A percentile compares a stretch with the other conserved stretches of the same genome.
phyloP scores from a whole-genome alignment of 1,140 invertebrate species.

The Drosophila mauritiana region DNA sequence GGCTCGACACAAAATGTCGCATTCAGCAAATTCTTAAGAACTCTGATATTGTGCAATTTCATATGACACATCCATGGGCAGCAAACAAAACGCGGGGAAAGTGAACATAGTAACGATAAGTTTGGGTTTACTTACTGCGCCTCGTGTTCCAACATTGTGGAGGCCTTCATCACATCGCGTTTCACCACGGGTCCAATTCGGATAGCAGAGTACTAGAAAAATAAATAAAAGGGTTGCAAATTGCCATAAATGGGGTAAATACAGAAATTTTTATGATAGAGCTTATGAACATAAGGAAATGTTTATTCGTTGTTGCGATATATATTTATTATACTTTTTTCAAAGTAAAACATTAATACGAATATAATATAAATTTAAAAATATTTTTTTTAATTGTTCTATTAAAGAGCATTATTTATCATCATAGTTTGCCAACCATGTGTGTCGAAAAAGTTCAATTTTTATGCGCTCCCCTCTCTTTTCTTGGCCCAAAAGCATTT shows the following conservation, averaged over 20 bases:
- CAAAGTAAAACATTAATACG: too few relatives aligned
- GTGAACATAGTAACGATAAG: conserved; percentile 13
- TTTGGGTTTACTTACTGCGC: conserved; percentile 92
- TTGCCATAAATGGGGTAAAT: background rate
- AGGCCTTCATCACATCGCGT: conserved; percentile 99
- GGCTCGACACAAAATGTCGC: conserved; percentile 17
- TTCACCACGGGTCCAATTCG: conserved; percentile 99
- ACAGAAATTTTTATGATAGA: too few relatives aligned
- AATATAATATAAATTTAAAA: too few relatives aligned
- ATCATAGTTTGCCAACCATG: conserved; percentile 21
- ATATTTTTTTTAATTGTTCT: too few relatives aligned
- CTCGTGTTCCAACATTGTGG: conserved; percentile 99
- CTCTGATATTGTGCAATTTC: conserved; percentile 22
- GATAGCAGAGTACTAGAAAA: conserved; percentile 96
- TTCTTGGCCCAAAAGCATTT: conserved; percentile 36
- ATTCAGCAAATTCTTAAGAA: conserved; percentile 54
- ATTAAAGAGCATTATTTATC: too few relatives aligned
- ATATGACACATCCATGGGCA: conserved; percentile 18
- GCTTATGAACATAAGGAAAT: too few relatives aligned
- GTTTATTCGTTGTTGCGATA: too few relatives aligned
- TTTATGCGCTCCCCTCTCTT: background rate
- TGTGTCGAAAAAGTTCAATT: conserved; percentile 16
- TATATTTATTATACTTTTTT: too few relatives aligned
- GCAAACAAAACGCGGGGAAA: conserved; percentile 1
- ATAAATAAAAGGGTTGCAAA: background rate